Conservation (phyloP, 1,140 invertebrate genomes). For the Ectropis grisescens region DNA sequence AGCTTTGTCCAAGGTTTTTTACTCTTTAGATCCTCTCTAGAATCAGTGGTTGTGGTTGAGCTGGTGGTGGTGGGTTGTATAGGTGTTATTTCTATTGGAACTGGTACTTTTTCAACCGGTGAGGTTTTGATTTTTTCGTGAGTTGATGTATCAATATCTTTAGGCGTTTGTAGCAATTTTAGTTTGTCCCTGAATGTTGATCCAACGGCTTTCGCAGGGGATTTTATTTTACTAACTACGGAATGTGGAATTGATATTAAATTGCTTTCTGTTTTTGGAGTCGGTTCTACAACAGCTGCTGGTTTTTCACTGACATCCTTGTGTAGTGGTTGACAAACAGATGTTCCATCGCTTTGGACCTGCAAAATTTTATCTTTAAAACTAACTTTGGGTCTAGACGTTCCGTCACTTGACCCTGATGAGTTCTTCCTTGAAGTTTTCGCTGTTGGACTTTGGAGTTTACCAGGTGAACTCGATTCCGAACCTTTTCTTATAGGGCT, state of each 20-base stretch:
- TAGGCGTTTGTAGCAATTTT: constrained; percentile 52
- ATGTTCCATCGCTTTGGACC: constrained; percentile 62
- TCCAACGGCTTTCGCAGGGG: constrained; percentile 59
- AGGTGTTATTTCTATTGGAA: constrained; percentile 26
- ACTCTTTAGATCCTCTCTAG: constrained; percentile 39
- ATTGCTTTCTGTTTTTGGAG: constrained; percentile 55
- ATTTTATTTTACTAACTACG: constrained; percentile 68
- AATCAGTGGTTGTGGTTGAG: too few relatives aligned
- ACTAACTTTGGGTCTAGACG: constrained; percentile 62
- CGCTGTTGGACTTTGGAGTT: constrained; percentile 58
- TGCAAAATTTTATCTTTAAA: constrained; percentile 68
- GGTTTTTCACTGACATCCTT: constrained; percentile 55
- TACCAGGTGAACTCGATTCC: constrained; percentile 61
- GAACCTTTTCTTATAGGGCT: constrained; percentile 62
- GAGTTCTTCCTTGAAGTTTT: constrained; percentile 65
- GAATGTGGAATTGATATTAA: constrained; percentile 66
- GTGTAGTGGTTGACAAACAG: constrained; percentile 52
- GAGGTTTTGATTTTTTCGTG: constrained; percentile 36
- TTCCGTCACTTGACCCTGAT: constrained; percentile 61
- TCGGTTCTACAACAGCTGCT: constrained; percentile 51
- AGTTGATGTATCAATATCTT: constrained; percentile 32
- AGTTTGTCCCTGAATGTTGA: constrained; percentile 62
- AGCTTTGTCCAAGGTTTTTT: constrained; percentile 72
- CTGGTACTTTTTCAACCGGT: constrained; percentile 28
- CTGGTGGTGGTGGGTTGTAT: constrained; percentile 25